A percentile compares a stretch with the other conserved stretches of the same genome.
Conservation (phyloP, 1,140 invertebrate genomes). For the Neodiprion virginianus region DNA sequence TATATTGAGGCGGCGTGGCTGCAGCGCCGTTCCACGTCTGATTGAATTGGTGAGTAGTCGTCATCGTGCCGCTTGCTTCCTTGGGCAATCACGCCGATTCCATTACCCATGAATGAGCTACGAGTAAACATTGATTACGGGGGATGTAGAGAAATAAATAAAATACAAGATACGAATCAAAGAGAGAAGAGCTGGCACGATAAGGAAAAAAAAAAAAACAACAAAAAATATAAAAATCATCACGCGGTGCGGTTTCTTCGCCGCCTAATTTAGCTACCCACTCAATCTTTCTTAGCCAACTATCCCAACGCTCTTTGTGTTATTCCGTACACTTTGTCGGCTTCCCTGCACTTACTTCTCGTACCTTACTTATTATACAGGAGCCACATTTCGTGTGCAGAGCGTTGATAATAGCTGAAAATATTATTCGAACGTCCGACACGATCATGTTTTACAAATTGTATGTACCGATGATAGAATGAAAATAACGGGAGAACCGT, state of each 20-base stretch:
- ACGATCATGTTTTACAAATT: no score
- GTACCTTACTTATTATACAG: no score
- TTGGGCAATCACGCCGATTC: slow-evolving; percentile 14
- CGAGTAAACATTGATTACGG: slow-evolving; percentile 14
- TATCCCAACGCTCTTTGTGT: no score
- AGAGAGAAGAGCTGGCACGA: not conserved
- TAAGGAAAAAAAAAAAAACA: slow-evolving; percentile 18
- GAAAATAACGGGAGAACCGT: no score
- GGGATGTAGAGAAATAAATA: slow-evolving; percentile 23
- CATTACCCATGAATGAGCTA: slow-evolving; percentile 2
- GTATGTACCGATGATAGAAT: no score
- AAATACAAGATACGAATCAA: slow-evolving; percentile 5
- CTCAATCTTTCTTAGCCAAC: not conserved
- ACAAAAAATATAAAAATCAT: slow-evolving; percentile 28
- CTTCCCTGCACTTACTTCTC: no score
- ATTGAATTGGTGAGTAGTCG: slow-evolving; percentile 23
- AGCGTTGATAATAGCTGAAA: no score
- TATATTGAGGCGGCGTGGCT: slow-evolving; percentile 30
- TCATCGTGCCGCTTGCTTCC: not conserved
- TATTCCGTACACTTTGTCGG: no score
- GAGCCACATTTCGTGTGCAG: no score
- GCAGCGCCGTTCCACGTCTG: slow-evolving; percentile 9
- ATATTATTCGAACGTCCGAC: no score
- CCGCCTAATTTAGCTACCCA: not conserved
- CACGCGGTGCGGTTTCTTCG: slow-evolving; percentile 11